A percentile compares a stretch with the other conserved stretches of the same genome.
phyloP scores from a whole-genome alignment of 2,888 invertebrate genomes.

The Psylliodes chrysocephalus region DNA sequence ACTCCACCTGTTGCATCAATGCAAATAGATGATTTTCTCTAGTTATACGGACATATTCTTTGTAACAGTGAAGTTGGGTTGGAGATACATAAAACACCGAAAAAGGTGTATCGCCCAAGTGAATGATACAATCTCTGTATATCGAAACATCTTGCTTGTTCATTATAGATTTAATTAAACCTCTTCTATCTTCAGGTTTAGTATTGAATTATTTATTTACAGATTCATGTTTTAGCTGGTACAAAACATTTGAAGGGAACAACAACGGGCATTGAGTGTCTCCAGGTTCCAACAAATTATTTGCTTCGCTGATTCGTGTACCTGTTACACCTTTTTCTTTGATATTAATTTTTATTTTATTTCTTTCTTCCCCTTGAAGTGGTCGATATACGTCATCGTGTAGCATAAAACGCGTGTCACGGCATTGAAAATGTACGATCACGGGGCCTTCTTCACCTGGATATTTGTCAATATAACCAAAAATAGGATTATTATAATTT shows the following conservation, averaged over 20 bases:
- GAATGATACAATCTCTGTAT: neutral
- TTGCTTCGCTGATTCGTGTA: neutral
- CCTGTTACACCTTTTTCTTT: neutral
- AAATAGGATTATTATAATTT: neutral
- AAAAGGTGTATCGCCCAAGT: neutral
- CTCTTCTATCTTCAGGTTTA: neutral
- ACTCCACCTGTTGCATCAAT: neutral
- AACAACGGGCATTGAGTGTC: neutral
- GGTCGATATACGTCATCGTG: neutral
- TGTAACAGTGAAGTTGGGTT: neutral
- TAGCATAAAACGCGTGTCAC: neutral
- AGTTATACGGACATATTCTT: neutral
- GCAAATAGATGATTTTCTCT: neutral
- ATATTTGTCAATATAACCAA: neutral
- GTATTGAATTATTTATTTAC: neutral
- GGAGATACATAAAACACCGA: neutral
- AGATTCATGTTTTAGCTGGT: neutral
- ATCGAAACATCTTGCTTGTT: neutral
- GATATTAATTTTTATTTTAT: neutral
- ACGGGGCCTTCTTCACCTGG: neutral
- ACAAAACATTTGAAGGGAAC: neutral
- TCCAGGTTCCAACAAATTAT: neutral
- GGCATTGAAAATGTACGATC: neutral
- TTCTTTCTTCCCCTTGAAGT: neutral
- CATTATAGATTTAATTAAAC: neutral